phyloP scores from a whole-genome alignment of 2,888 invertebrate species.

The Boloria euphrosyne region DNA sequence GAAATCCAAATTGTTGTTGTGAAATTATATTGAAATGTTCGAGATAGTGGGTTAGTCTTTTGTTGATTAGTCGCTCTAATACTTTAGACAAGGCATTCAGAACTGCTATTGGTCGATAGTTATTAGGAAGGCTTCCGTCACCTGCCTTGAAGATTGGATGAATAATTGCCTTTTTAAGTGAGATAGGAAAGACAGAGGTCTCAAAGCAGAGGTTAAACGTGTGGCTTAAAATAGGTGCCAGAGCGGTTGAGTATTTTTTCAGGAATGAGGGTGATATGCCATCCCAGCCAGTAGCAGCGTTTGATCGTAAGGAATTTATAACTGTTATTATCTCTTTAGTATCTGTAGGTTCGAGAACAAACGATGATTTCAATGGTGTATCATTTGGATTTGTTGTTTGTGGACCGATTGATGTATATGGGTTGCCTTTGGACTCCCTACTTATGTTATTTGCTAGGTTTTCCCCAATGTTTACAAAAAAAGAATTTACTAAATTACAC shows the following conservation, averaged over 20 bases:
- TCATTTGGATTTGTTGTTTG: neutral
- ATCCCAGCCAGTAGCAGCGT: too few relatives aligned
- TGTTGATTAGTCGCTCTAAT: neutral
- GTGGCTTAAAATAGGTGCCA: neutral
- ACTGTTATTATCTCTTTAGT: too few relatives aligned
- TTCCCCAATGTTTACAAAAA: constrained; percentile 3
- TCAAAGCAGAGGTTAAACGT: too few relatives aligned
- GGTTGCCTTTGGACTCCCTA: neutral
- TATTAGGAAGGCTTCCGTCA: neutral
- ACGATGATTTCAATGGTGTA: too few relatives aligned
- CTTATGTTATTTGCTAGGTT: constrained; percentile 1
- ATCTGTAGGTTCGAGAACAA: too few relatives aligned
- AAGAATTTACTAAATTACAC: constrained; percentile 2
- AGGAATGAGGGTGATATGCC: too few relatives aligned
- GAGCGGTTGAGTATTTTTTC: too few relatives aligned
- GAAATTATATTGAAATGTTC: neutral
- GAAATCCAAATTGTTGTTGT: too few relatives aligned
- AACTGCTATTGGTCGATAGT: constrained; percentile 4
- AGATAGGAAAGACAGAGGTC: neutral
- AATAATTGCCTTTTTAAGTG: constrained; percentile 1
- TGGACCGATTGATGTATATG: neutral
- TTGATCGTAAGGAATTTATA: too few relatives aligned
- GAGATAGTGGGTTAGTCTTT: neutral
- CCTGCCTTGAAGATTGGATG: neutral
- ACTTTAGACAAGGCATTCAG: neutral